Evolutionary conservation across 2,888 invertebrate species (phyloP).

Genomic region (Acanthacorydalis orientalis): DNA sequence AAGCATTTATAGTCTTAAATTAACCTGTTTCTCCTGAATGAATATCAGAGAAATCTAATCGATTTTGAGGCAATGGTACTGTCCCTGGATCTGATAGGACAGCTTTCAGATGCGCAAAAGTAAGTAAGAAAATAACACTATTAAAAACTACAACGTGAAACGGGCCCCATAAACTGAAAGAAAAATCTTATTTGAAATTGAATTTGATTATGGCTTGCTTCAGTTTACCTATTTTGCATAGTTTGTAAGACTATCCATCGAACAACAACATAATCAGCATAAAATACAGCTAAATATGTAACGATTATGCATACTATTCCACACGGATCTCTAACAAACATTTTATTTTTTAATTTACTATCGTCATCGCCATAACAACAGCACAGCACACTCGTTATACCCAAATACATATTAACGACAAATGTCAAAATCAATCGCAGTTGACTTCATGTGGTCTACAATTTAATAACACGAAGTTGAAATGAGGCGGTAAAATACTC

Average conservation of each 20-base stretch:
- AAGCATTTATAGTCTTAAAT: background rate
- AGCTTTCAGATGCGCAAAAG: conserved; percentile 65
- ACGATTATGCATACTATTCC: conserved; percentile 66
- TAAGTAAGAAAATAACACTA: conserved; percentile 52
- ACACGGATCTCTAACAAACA: conserved; percentile 69
- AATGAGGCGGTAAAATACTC: too few species aligned
- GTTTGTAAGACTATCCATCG: conserved; percentile 68
- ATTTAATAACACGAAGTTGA: too few species aligned
- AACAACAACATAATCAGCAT: conserved; percentile 76
- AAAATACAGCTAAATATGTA: conserved; percentile 64
- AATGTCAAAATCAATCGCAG: too few species aligned
- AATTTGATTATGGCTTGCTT: background rate
- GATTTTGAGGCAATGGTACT: conserved; percentile 56
- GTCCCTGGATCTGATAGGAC: conserved; percentile 81
- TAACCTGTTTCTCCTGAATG: conserved; percentile 39
- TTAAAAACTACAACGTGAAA: conserved; percentile 68
- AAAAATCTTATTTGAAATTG: conserved; percentile 1
- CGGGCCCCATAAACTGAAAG: conserved; percentile 62
- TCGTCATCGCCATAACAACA: too few species aligned
- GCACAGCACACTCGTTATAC: too few species aligned
- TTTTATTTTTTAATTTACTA: conserved; percentile 15
- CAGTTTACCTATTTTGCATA: conserved; percentile 56
- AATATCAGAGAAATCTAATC: conserved; percentile 66
- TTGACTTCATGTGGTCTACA: too few species aligned
- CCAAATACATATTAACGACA: too few species aligned